phyloP scores from a whole-genome alignment of 1,140 invertebrate genomes.

The Berghia stephanieae region DNA sequence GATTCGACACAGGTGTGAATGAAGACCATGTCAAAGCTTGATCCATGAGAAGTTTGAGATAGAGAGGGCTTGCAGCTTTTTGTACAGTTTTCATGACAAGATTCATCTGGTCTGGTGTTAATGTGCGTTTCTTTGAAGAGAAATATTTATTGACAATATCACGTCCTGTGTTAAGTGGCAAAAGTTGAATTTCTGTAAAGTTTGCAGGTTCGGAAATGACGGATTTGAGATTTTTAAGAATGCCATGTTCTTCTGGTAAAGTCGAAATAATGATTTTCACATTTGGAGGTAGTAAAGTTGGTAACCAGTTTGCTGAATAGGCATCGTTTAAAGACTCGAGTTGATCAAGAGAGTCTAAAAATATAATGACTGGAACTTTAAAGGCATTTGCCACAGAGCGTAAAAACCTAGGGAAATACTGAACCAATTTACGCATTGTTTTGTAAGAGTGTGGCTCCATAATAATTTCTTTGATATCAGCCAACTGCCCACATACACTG shows the following conservation, averaged over 20 bases:
- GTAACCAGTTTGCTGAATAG: constrained; percentile 59
- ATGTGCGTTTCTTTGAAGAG: constrained; percentile 38
- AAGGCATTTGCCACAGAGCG: constrained; percentile 38
- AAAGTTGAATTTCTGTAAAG: constrained; percentile 47
- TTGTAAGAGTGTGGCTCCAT: constrained; percentile 46
- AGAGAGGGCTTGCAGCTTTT: constrained; percentile 49
- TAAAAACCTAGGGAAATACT: constrained; percentile 48
- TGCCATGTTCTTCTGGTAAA: constrained; percentile 55
- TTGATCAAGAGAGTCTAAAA: constrained; percentile 66
- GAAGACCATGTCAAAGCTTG: constrained; percentile 56
- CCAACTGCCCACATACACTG: constrained; percentile 48
- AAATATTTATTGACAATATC: constrained; percentile 53
- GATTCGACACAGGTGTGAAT: constrained; percentile 36
- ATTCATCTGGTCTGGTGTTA: constrained; percentile 46
- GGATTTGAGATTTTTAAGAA: constrained; percentile 51
- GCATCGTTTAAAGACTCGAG: constrained; percentile 47
- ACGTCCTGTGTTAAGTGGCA: constrained; percentile 46
- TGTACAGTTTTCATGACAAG: constrained; percentile 45
- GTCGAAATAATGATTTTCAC: constrained; percentile 77
- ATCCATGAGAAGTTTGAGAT: constrained; percentile 55
- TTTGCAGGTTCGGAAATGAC: constrained; percentile 39
- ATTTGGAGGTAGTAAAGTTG: constrained; percentile 53
- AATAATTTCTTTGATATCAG: constrained; percentile 41
- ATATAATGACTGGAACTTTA: constrained; percentile 56
- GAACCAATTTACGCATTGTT: constrained; percentile 45